These are phyloP conservation scores for Ormia ochracea DNA, from an alignment of 2,888 invertebrate genomes.

Conservation along the genomic window DNA sequence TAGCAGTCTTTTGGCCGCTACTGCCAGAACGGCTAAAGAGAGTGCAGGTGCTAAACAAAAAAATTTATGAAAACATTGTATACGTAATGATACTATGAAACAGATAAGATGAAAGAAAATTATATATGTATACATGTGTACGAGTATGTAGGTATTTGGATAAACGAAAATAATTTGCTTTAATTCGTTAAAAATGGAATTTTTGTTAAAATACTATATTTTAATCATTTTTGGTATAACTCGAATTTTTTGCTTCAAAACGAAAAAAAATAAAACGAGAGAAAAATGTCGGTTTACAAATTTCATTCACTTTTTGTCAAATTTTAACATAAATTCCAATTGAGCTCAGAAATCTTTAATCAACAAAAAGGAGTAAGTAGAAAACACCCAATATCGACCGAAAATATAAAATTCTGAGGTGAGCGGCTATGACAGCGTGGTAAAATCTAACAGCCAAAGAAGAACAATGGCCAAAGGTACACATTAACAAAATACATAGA, in stretches of 20 bases:
- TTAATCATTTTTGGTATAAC: too few species aligned
- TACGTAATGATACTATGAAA: too few species aligned
- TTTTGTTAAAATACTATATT: too few species aligned
- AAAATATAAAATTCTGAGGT: constrained; percentile 3
- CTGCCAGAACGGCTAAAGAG: too few species aligned
- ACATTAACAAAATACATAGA: neutral
- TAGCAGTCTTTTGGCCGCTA: too few species aligned
- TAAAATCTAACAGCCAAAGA: neutral
- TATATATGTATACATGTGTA: too few species aligned
- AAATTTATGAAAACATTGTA: too few species aligned
- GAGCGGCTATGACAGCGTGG: neutral
- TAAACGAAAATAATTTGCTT: too few species aligned
- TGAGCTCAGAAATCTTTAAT: constrained; percentile 11
- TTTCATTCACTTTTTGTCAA: constrained; percentile 31
- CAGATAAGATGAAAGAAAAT: too few species aligned
- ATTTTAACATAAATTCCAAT: constrained; percentile 34
- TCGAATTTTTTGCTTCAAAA: neutral
- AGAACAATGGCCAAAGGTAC: neutral
- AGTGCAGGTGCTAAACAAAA: too few species aligned
- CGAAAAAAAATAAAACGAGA: constrained; percentile 4
- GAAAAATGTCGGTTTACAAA: constrained; percentile 38
- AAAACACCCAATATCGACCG: neutral
- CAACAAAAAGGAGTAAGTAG: neutral
- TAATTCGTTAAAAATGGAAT: too few species aligned
- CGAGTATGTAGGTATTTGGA: too few species aligned